A percentile compares a stretch with the other conserved stretches of the same genome.
phyloP scores from a whole-genome alignment of 2,113 vertebrate genomes.

The Chelonoidis abingdonii region DNA sequence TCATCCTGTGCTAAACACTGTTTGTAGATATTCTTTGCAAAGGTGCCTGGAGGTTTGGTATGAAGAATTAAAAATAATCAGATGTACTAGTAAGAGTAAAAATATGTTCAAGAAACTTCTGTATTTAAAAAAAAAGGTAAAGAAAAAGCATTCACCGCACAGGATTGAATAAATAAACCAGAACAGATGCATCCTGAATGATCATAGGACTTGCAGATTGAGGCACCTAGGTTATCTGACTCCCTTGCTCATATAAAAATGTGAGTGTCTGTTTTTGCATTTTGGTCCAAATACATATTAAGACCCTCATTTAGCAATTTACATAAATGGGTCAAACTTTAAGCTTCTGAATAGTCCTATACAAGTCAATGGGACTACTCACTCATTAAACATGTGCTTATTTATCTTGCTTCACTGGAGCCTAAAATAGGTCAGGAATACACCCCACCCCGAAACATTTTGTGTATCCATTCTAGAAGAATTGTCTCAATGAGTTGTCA shows the following conservation, averaged over 20 bases:
- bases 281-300: not conserved
- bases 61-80: not conserved
- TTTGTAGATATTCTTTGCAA: not conserved
- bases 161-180: not conserved
- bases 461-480: not conserved
- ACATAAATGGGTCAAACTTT: not conserved
- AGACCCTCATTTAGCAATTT: not conserved
- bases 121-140: not conserved
- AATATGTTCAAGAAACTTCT: not conserved
- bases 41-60: constrained; percentile 4
- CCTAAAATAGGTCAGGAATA: not conserved
- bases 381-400: not conserved
- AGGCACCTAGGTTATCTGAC: not conserved
- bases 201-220: not conserved
- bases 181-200: not conserved
- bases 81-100: not conserved
- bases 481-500: not conserved
- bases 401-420: not conserved
- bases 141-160: not conserved
- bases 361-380: not conserved
- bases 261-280: not conserved
- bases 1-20: not conserved
- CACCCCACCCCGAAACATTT: not conserved
- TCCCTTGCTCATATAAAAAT: not conserved
- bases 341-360: not conserved